Percentiles rank a stretch among this genome's conserved stretches.
These are phyloP conservation scores for Tyria jacobaeae DNA, from an alignment of 2,888 invertebrate genomes.

Conservation along the genomic window DNA sequence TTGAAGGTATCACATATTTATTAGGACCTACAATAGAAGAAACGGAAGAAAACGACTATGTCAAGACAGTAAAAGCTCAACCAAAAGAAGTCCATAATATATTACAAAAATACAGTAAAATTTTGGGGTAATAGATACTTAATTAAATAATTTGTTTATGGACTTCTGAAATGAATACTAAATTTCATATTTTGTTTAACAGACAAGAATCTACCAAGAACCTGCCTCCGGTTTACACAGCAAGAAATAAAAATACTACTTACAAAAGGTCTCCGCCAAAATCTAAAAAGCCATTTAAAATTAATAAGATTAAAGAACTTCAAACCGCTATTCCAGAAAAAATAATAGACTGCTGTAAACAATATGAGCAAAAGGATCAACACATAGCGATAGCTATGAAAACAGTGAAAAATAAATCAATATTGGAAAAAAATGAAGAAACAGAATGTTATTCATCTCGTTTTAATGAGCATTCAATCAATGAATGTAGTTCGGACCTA, in stretches of 20 bases:
- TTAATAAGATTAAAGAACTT: slow-evolving; percentile 66
- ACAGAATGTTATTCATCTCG: neutral
- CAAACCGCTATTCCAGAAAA: slow-evolving; percentile 53
- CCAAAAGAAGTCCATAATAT: slow-evolving; percentile 55
- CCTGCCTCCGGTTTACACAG: slow-evolving; percentile 16
- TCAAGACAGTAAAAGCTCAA: slow-evolving; percentile 2
- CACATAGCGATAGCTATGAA: neutral
- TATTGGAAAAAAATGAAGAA: slow-evolving; percentile 5
- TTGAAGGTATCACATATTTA: neutral
- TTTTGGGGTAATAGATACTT: slow-evolving; percentile 54
- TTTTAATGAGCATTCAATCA: neutral
- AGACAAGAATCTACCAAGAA: slow-evolving; percentile 41
- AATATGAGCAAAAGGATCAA: slow-evolving; percentile 2
- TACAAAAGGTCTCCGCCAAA: slow-evolving; percentile 33
- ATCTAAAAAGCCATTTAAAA: slow-evolving; percentile 67
- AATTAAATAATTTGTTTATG: neutral
- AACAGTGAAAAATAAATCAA: slow-evolving; percentile 3
- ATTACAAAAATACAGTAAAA: slow-evolving; percentile 66
- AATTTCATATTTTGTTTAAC: slow-evolving; percentile 16
- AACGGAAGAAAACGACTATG: neutral
- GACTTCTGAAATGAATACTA: neutral
- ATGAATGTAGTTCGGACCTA: slow-evolving; percentile 11
- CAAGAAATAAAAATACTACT: slow-evolving; percentile 19
- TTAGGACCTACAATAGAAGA: neutral
- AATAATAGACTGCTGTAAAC: slow-evolving; percentile 35